phyloP scores from a whole-genome alignment of 1,140 invertebrate species.

The Cephus cinctus region DNA sequence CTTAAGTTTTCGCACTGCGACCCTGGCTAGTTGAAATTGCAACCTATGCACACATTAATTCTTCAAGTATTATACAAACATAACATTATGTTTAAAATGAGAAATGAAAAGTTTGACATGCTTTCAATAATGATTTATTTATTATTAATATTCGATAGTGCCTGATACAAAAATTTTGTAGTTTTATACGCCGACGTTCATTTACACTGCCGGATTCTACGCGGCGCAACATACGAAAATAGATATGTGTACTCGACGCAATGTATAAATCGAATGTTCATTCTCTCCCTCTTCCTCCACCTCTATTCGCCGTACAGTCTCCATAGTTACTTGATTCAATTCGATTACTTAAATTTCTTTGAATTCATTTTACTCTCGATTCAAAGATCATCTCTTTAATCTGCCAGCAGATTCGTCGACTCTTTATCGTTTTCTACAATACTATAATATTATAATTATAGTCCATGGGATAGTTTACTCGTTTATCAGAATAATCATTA shows the following conservation, averaged over 20 bases:
- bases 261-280: not conserved
- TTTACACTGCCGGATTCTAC: not conserved
- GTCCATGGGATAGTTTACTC: no score
- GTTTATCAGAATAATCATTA: not conserved
- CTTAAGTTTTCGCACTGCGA: no score
- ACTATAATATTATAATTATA: constrained; percentile 1
- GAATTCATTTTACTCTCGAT: not conserved
- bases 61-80: no score
- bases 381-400: not conserved
- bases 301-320: no score
- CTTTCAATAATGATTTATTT: not conserved
- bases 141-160: not conserved
- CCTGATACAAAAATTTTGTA: constrained; percentile 5
- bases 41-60: no score
- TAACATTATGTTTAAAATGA: no score
- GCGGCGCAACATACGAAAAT: constrained; percentile 3
- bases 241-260: constrained; percentile 5
- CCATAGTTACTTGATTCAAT: not conserved
- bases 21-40: no score
- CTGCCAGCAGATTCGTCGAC: not conserved
- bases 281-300: no score
- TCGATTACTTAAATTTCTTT: not conserved
- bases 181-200: constrained; percentile 1
- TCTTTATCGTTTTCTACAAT: not conserved
- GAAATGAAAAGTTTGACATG: no score